These are phyloP conservation scores for Arothron firmamentum DNA, from an alignment of 2,113 vertebrate species.

Conservation along the genomic window DNA sequence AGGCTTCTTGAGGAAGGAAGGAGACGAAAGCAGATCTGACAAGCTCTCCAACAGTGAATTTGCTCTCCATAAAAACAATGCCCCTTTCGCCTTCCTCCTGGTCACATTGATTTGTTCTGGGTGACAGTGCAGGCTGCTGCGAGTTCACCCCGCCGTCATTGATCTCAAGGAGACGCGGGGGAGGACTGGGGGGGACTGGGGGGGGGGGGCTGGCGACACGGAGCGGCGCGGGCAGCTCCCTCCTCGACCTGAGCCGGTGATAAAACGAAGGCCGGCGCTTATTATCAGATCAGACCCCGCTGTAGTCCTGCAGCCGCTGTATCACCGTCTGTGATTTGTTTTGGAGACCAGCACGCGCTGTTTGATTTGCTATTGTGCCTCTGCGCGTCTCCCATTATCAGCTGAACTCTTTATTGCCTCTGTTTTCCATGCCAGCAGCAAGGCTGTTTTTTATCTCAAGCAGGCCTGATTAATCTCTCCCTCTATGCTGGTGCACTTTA, in stretches of 20 bases:
- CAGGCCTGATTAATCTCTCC: slow-evolving; percentile 70
- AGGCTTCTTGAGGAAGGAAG: slow-evolving; percentile 49
- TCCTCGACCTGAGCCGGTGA: slow-evolving; percentile 57
- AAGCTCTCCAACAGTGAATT: slow-evolving; percentile 71
- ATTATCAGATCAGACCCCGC: slow-evolving; percentile 58
- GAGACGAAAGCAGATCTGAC: slow-evolving; percentile 69
- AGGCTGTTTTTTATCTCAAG: slow-evolving; percentile 61
- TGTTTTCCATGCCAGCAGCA: slow-evolving; percentile 72
- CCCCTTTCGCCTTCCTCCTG: slow-evolving; percentile 71
- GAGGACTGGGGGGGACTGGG: slow-evolving; percentile 59
- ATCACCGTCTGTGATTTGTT: slow-evolving; percentile 67
- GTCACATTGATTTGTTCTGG: slow-evolving; percentile 78
- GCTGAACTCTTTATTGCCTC: slow-evolving; percentile 71
- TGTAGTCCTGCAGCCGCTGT: slow-evolving; percentile 48
- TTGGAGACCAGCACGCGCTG: slow-evolving; percentile 52
- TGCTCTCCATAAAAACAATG: slow-evolving; percentile 74
- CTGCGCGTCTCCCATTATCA: slow-evolving; percentile 71
- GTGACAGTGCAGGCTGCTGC: slow-evolving; percentile 72
- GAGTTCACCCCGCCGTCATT: slow-evolving; percentile 70
- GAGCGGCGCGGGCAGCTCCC: slow-evolving; percentile 66
- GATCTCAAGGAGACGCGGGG: slow-evolving; percentile 71
- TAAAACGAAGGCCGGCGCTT: slow-evolving; percentile 58
- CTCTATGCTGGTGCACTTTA: slow-evolving; percentile 71
- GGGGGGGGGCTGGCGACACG: slow-evolving; percentile 62
- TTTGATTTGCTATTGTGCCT: slow-evolving; percentile 70